Base-by-base conservation (phyloP, 2,888 invertebrate genomes). In the Chrysina gloriosa region DNA sequence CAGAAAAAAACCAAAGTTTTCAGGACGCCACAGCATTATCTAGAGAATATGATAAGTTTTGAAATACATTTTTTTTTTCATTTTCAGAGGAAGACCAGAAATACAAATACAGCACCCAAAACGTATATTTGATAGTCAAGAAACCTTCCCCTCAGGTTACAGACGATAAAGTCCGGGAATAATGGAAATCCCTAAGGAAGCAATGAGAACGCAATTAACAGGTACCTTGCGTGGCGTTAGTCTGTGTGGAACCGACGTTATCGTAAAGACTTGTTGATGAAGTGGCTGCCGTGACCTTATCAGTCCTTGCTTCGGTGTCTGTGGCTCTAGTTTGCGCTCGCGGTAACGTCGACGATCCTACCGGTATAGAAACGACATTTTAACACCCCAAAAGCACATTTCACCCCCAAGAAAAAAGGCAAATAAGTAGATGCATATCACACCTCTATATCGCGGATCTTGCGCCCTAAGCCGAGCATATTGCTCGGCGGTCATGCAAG, bases 401-500 rank as follows among this genome's bases (percentile, higher is more conserved):
- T n/a, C n/a, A 29, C 29, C 29, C 29, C 29, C 29, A 29, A 5
- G 4, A 5, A 29, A 29, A 29, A 7, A 5, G 7, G 4, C 7
- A 4, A 29, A 29, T 29, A 29, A 29, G 4, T 29, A 29, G 29
- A 29, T 29, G n/a, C n/a, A n/a, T 29, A 5, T 29, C 29, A 29
- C 75, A 85, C 87, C 87, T 85, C 93, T 87, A 81, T 92, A 93
- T 83, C 94, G 85, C 19, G 93, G 92, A 84, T 94, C 94, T 84
- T 94, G 94, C 69, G 91, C 90, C 79, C 95, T 88, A 74, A 96
- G 86, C 77, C 95, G 89, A 73, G 93, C 92, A 81, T 93, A 93
- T 84, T 96, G 96, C 84, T 96, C 96, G 76, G 95, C 92, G 67
- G 95, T 92, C 96, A 96, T 96, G 84, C 96, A 96, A 72, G 96